Percentiles rank a stretch among this genome's conserved stretches.
Evolutionary conservation across 2,113 vertebrate species (phyloP).

Genomic region (Neoarius graeffei): DNA sequence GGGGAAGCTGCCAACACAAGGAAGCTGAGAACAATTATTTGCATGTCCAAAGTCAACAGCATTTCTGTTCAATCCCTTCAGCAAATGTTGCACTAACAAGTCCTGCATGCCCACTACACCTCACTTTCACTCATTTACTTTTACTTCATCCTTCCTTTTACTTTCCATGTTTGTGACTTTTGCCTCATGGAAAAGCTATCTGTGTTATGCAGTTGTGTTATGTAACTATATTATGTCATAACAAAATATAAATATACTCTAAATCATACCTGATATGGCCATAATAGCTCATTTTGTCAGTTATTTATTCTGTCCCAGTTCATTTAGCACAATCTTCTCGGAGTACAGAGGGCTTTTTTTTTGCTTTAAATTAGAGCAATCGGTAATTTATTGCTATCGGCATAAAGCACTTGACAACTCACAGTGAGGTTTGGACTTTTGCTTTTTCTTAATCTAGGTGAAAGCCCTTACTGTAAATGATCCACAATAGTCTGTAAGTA

Average conservation of each 20-base stretch:
- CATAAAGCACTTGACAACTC: background rate
- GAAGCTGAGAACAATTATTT: slow-evolving; percentile 12
- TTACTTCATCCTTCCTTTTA: background rate
- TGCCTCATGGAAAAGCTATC: background rate
- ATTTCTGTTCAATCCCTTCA: background rate
- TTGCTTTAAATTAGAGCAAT: background rate
- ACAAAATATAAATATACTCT: background rate
- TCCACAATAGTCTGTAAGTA: background rate
- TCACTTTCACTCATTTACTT: background rate
- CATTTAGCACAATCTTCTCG: too few species aligned
- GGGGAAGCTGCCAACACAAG: slow-evolving; percentile 3
- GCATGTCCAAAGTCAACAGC: slow-evolving; percentile 29
- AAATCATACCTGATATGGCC: background rate
- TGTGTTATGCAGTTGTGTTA: background rate
- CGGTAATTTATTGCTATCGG: background rate
- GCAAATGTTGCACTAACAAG: background rate
- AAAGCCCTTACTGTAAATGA: background rate
- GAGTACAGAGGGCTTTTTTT: background rate
- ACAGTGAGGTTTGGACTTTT: background rate
- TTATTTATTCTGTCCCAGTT: too few species aligned
- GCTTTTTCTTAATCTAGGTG: background rate
- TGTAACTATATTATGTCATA: background rate
- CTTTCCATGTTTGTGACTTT: background rate
- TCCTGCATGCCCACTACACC: background rate
- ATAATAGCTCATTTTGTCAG: background rate